phyloP scores from a whole-genome alignment of 2,797 vertebrate genomes.

The Karalla daura region DNA sequence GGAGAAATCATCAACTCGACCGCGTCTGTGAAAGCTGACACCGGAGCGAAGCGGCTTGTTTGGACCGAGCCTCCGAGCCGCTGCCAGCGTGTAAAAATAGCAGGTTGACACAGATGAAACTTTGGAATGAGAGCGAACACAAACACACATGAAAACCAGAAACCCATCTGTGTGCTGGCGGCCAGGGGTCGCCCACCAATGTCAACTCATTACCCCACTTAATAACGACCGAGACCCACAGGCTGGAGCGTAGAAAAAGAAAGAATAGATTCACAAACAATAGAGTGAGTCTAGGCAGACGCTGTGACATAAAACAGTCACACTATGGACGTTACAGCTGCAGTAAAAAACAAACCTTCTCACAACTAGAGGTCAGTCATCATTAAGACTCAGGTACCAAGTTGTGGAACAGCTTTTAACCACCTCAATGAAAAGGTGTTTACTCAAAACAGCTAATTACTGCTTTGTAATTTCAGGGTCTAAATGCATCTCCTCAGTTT shows the following conservation, averaged over 20 bases:
- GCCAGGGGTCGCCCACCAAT: not conserved
- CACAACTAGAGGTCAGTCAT: too few relatives aligned
- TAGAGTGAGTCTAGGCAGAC: too few relatives aligned
- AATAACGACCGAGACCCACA: not conserved
- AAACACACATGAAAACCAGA: conserved; percentile 40
- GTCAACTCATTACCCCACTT: not conserved
- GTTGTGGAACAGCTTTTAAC: too few relatives aligned
- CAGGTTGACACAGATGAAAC: conserved; percentile 47
- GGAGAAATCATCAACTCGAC: conserved; percentile 2
- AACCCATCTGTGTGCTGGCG: not conserved
- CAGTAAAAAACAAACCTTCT: too few relatives aligned
- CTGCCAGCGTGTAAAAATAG: conserved; percentile 69
- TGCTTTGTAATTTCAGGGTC: too few relatives aligned
- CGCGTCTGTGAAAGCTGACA: conserved; percentile 43
- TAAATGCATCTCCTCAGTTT: too few relatives aligned
- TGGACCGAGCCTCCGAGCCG: conserved; percentile 9
- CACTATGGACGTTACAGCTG: not conserved
- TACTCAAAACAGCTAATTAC: too few relatives aligned
- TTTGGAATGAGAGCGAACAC: conserved; percentile 46
- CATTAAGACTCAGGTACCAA: too few relatives aligned
- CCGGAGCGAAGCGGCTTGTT: conserved; percentile 57
- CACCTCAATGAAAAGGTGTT: too few relatives aligned
- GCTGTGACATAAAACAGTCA: not conserved
- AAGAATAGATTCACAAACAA: too few relatives aligned
- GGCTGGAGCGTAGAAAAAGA: too few relatives aligned